Conservation (phyloP, 2,888 invertebrate species). For the Eustalomyia histrio region DNA sequence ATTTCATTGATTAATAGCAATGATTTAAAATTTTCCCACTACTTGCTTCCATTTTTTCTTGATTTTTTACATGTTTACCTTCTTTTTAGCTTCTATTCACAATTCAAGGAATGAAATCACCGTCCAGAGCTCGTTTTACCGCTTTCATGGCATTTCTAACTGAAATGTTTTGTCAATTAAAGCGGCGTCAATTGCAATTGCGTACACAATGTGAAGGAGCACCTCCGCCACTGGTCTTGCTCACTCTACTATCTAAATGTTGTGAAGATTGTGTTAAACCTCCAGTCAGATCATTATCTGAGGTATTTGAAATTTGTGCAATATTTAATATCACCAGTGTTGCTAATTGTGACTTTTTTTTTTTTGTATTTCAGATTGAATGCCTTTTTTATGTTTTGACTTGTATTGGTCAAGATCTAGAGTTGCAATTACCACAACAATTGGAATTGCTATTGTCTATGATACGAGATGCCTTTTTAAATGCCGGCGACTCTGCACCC, state of each 20-base stretch:
- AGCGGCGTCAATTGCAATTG: conserved; percentile 83
- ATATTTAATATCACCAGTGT: too few relatives aligned
- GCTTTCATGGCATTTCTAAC: conserved; percentile 94
- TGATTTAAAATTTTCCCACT: too few relatives aligned
- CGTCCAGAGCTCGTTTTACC: conserved; percentile 84
- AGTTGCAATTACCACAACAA: conserved; percentile 89
- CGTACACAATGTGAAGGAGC: conserved; percentile 82
- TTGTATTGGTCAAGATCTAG: conserved; percentile 92
- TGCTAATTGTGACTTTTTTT: too few relatives aligned
- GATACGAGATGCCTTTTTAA: conserved; percentile 92
- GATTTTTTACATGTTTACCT: too few relatives aligned
- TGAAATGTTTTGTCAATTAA: conserved; percentile 94
- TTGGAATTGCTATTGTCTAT: conserved; percentile 88
- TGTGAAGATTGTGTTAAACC: conserved; percentile 93
- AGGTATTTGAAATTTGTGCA: conserved; percentile 80
- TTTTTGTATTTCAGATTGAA: conserved; percentile 84
- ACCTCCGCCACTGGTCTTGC: conserved; percentile 87
- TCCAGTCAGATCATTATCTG: conserved; percentile 89
- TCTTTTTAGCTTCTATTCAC: conserved; percentile 74
- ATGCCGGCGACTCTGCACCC: conserved; percentile 85
- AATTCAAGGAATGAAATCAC: conserved; percentile 81
- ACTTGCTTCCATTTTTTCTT: too few relatives aligned
- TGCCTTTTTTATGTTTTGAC: conserved; percentile 93
- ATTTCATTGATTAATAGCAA: too few relatives aligned
- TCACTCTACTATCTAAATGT: conserved; percentile 92